Base-by-base conservation (phyloP, 53 echinoderm and acorn worm genomes). In the Patiria pectinifera region DNA sequence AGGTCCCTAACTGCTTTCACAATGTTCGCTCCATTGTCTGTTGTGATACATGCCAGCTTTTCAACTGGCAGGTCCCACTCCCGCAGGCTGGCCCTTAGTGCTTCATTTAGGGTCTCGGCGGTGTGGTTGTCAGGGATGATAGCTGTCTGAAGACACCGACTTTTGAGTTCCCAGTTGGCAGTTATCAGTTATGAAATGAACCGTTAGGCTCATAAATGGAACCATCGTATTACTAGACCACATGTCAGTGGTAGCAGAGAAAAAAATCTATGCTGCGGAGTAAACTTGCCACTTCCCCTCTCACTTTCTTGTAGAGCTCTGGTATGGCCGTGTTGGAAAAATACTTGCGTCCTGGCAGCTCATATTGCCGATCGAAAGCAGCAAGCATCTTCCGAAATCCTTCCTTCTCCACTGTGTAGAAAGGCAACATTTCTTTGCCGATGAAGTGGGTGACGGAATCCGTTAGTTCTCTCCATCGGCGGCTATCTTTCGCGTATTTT, bases 11-110 rank as follows among this genome's bases (percentile, higher is more conserved):
- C 76, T 15, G 84, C 92, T 7, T 71, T 59, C 0, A 82, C 83
- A 6, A 94, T 92, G 74, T 92, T 83, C 0, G 86, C 87, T 13
- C 86, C 92, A 49, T 83, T 92, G 92, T 94, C 94, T 0, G 94
- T 94, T 6, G 94, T 92, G 8, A 92, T 61, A 18, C 80, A 70
- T 4, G 59, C 69, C 11, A 86, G 92, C 78, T 94, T 92, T 1
- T 19, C 44, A 22, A 44, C 12, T 4, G 59, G 76, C 21, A 94
- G 80, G 47, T 82, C 88, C 94, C 94, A 94, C 45, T 94, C 83
- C 5, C 24, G 0, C 35, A 94, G 45, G 11, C 59, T 66, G 0
- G 77, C 66, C 45, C 4, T 59, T 7, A 94, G 25, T 2, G 77
- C 92, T 46, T 22, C 59, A 4, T 6, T 62, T 0, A 94, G 14